Base-by-base conservation (phyloP, 2,113 vertebrate species). In the Gnathonemus longibarbis region DNA sequence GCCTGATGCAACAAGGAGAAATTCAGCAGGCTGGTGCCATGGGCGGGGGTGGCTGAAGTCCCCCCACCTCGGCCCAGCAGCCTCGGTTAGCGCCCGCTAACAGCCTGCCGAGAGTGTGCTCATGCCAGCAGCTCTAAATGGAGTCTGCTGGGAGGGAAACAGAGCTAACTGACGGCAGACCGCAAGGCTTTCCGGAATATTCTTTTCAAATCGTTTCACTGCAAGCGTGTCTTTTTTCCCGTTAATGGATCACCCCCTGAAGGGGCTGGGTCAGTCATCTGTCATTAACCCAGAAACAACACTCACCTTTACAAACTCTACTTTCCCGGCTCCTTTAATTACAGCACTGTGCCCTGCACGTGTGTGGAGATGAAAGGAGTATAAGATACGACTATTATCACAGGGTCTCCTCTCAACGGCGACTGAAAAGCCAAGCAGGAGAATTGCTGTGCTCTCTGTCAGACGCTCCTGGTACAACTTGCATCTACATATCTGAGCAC, bases 1-100 rank as follows among this genome's bases (percentile, higher is more conserved):
- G 84, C 84, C 84, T 86, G 84, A 86, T 86, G 84, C 84, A 86
- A 86, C 84, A 50, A n/a, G 46, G 84, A 50, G 84, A 86, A 86
- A 86, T 83, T 70, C 62, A 13, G 62, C 62, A 31, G 39, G 21
- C 83, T n/a, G 83, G 46, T 70, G 62, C 62, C 62, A 70, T 4
- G 62, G 62, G 62, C 62, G 9, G n/a, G 31, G 13, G 84, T 1
- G 15, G 46, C n/a, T 24, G 5, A 52, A 11, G 15, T 5, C 85
- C 48, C 50, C 48, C 85, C 49, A 53, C 52, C 49, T 21, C n/a
- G 27, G 27, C 85, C 50, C 83, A n/a, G 42, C 2, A 5, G 39
- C 80, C 17, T 11, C 80, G 1, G 42, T 84, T 84, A 84, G 80
- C 21, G 80, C 19, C 70, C 35, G 7, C 80, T 84, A 46, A 42